Conservation (phyloP, 2,113 vertebrate species). For the Nyctibius bracteatus region DNA sequence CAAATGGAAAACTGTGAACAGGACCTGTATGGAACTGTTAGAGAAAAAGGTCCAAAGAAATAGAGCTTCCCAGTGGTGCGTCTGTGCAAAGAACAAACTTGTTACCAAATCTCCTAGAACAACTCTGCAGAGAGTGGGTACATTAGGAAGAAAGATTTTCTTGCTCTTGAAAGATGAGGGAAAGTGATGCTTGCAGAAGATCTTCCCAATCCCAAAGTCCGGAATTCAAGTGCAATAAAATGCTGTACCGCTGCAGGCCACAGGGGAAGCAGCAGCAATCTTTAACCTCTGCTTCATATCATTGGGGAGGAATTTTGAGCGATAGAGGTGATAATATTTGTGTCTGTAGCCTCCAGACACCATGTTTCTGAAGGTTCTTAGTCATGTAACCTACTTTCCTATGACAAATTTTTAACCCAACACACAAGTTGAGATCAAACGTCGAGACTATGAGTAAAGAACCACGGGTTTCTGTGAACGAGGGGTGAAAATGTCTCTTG, state of each 20-base stretch:
- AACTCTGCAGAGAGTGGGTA: not conserved
- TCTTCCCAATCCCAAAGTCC: not conserved
- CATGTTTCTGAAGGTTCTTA: not conserved
- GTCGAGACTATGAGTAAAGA: not conserved
- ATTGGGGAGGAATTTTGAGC: not conserved
- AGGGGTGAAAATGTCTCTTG: not conserved
- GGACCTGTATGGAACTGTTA: not conserved
- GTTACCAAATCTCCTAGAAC: not conserved
- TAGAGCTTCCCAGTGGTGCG: not conserved
- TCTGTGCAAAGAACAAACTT: not conserved
- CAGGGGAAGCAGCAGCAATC: not conserved
- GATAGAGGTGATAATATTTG: not conserved
- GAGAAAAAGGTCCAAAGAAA: not conserved
- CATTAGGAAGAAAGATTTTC: not conserved
- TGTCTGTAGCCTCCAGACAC: not conserved
- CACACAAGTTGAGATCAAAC: not conserved
- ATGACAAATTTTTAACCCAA: not conserved
- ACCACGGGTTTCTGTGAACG: fast-evolving
- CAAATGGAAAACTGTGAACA: not conserved
- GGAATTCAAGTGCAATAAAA: not conserved
- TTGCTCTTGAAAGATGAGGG: not conserved
- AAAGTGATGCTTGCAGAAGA: not conserved
- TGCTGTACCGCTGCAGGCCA: fast-evolving
- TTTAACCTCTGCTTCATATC: not conserved
- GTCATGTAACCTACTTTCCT: not conserved